Evolutionary conservation across 92 coral and sea anemone species (phyloP), one percentile per base, ranked within the genome.

Genomic region (Zoanthus sociatus): DNA sequence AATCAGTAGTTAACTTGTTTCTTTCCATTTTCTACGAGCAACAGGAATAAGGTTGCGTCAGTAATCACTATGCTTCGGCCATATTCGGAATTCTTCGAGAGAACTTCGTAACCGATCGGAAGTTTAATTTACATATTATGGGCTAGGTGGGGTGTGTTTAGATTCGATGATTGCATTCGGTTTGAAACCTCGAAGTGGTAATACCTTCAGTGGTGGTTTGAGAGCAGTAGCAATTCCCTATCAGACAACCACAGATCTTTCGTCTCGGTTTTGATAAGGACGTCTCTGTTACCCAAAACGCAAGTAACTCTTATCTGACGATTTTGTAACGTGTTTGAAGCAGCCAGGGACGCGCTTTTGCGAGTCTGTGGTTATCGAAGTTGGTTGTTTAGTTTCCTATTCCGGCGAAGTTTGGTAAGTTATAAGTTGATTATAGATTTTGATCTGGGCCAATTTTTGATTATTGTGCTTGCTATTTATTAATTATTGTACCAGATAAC

Each of bases 111-210:
- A 68, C 75, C 85, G 66, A 81, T 81, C 85, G 85, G 75, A 46
- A 66, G 85, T 37, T 30, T 26, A 81, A 81, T 81, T 81, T 11
- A 81, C 85, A 81, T 81, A 81, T 81, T 81, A 81, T 81, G 85
- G 85, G 75, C 85, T 81, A 81, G 85, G 85, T 81, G 85, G 85
- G 85, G 85, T 81, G 85, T 81, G 85, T 81, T 81, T 81, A 51
- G 75, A 81, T 37, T 66, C 85, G 75, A 77, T 77, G 82, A 77
- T 58, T 46, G 78, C 58, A 75, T 75, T 44, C 82, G 68, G 82
- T 77, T 54, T 66, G 82, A 81, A 81, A 81, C 85, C 63, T 66
- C 74, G 84, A 81, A 81, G 61, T 45, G 61, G 85, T 66, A 64
- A 37, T 81, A 81, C 47, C 21, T 64, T 81, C 44, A 67, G 37